Evolutionary conservation across 2,888 invertebrate species (phyloP).

Genomic region (Pardosa pseudoannulata): DNA sequence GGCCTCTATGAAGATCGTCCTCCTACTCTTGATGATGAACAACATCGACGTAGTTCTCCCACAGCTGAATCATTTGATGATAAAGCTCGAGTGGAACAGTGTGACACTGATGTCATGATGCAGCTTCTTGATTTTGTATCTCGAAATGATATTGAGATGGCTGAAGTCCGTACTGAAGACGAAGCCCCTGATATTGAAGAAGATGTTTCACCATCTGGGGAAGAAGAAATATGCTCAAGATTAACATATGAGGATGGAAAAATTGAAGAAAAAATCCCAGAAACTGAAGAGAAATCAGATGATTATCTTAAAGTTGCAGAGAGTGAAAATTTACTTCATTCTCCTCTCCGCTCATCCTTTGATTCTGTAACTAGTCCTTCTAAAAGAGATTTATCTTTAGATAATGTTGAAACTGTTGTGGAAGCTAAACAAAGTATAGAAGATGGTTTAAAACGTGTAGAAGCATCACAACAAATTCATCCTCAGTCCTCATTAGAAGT

Average conservation of each 20-base stretch:
- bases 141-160: conserved; percentile 74
- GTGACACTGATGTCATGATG: conserved; percentile 66
- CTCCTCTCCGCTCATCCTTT: conserved; percentile 58
- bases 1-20: conserved; percentile 53
- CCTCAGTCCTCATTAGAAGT: conserved; percentile 75
- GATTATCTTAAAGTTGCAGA: conserved; percentile 44
- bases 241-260: conserved; percentile 37
- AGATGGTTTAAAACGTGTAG: not conserved
- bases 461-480: not conserved
- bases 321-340: conserved; percentile 32
- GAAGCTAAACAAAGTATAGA: conserved; percentile 1
- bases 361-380: conserved; percentile 66
- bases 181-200: conserved; percentile 77
- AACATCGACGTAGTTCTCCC: conserved; percentile 57
- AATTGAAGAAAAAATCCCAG: conserved; percentile 2
- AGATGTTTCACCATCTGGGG: conserved; percentile 75
- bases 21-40: conserved; percentile 62
- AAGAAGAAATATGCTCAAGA: conserved; percentile 61
- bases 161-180: conserved; percentile 78
- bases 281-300: conserved; percentile 14
- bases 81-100: conserved; percentile 65
- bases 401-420: conserved; percentile 45
- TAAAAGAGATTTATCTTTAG: conserved; percentile 43
- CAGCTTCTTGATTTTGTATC: conserved; percentile 65
- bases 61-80: conserved; percentile 70